These are phyloP conservation scores for Sander lucioperca DNA, from an alignment of 2,113 vertebrate genomes.

Conservation along the genomic window DNA sequence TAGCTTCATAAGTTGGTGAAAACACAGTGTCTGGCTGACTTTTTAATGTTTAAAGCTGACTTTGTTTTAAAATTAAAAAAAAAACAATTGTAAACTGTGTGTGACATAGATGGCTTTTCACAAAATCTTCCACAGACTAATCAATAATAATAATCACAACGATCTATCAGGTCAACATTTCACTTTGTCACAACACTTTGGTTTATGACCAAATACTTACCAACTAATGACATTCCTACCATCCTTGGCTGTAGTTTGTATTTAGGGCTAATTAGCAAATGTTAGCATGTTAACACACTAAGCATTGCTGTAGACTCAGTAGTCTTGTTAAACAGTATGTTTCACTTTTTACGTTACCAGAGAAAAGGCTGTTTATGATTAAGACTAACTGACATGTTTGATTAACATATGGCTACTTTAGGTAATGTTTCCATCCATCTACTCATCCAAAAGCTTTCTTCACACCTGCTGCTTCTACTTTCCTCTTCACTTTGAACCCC, in stretches of 20 bases:
- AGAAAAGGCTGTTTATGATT: not conserved
- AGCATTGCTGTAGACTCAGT: no score
- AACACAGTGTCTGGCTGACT: no score
- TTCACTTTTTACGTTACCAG: not conserved
- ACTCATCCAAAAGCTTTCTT: constrained; percentile 33
- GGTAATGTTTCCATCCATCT: constrained; percentile 23
- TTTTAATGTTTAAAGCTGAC: not conserved
- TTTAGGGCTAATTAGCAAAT: not conserved
- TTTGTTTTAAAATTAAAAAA: not conserved
- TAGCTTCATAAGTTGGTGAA: no score
- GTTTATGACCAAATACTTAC: no score
- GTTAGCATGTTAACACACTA: not conserved
- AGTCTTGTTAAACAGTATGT: not conserved
- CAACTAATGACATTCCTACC: no score
- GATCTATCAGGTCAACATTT: no score
- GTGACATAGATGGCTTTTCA: no score
- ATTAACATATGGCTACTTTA: not conserved
- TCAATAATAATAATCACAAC: no score
- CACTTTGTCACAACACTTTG: no score
- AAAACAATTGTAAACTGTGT: no score
- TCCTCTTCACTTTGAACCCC: constrained; percentile 54
- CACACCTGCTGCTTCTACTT: constrained; percentile 22
- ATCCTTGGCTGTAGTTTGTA: not conserved
- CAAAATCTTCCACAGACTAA: no score
- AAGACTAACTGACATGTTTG: constrained; percentile 4